Evolutionary conservation across 2,888 invertebrate genomes (phyloP), one percentile per base, ranked within the genome.

Genomic region (Cerastoderma edule): DNA sequence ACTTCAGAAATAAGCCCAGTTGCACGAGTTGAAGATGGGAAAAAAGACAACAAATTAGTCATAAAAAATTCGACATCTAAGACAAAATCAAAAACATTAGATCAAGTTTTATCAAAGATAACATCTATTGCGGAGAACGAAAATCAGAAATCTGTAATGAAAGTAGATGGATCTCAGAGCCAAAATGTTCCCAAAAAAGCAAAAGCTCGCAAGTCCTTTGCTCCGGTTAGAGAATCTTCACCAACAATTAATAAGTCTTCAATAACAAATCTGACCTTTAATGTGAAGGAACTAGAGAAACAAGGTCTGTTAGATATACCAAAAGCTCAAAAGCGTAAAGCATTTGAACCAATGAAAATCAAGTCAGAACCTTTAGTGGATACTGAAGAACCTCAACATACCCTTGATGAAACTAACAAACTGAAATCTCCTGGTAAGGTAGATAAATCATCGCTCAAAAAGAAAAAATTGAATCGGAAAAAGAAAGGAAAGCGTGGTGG

Each of bases 201-300:
- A 30, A 80, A 74, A 56, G 80, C 80, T 10, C 57, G 80, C 56
- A 80, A 80, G 46, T 80, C 80, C 19, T 80, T 67, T 75, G 72
- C 48, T 27, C 27, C 67, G 16, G 27, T 27, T 4, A 22, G 27
- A 27, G 56, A 67, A 22, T 22, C 60, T 32, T 64, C 67, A 83
- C 63, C 39, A 82, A 86, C 19, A 10, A 28, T 19, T 57, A 28
- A 19, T 3, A 33, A 35, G 6, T 10, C 39, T 22, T 22, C 86
- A 50, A 83, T 79, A 46, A 77, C 78, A 22, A 72, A 35, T 39
- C 66, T 82, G 22, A 82, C 82, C 33, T 82, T 82, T 72, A 82
- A 82, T 69, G 69, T 82, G n/a, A 82, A 82, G 70, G 78, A 78
- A 74, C 70, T 82, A 50, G 82, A 82, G 65, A 82, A 82, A 46